Base-by-base conservation (phyloP, 1,140 invertebrate species). In the Ceratoteleas bidentatus region DNA sequence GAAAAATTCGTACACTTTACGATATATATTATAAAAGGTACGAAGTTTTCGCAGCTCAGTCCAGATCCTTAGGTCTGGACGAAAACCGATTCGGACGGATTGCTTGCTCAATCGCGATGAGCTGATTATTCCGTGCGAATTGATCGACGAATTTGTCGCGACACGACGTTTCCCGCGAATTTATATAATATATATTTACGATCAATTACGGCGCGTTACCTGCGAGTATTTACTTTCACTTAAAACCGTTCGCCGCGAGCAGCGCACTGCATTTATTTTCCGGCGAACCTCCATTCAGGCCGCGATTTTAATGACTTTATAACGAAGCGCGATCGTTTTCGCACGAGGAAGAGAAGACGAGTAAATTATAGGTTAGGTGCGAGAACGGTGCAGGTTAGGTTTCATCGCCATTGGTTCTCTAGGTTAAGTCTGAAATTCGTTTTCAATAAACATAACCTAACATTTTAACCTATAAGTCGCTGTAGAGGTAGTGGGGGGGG, bases 201-300 rank as follows among this genome's bases (percentile, higher is more conserved):
- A 77, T 70, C 74, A 77, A 77, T 77, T 69, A 77, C 74, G 24
- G 14, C 36, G 50, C 65, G 61, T 76, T 76, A 66, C 73, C 15
- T 47, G 53, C 60, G 38, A 40, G 40, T 33, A 66, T 56, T 68
- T 64, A 77, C 74, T 78, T 78, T 78, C 75, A 78, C 58, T 65
- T 38, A 57, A 62, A 68, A 76, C 40, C 9, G 14, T 52, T 50
- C 15, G 32, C 32, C 60, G 32, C 13, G 2, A 2, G 15, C 5
- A 38, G 16, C 33, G 3, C 32, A 36, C 32, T 56, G 11, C 11
- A 56, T 14, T 43, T 24, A 24, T 24, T 24, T 24, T 24, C 24
- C 24, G 24, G 24, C 24, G 24, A 24, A 24, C 24, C 24, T 24
- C 24, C 24, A 24, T 24, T 24, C 24, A 24, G 24, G 24, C 24